Conservation (phyloP, 2,797 vertebrate genomes). For the Sebastes oblongus region DNA sequence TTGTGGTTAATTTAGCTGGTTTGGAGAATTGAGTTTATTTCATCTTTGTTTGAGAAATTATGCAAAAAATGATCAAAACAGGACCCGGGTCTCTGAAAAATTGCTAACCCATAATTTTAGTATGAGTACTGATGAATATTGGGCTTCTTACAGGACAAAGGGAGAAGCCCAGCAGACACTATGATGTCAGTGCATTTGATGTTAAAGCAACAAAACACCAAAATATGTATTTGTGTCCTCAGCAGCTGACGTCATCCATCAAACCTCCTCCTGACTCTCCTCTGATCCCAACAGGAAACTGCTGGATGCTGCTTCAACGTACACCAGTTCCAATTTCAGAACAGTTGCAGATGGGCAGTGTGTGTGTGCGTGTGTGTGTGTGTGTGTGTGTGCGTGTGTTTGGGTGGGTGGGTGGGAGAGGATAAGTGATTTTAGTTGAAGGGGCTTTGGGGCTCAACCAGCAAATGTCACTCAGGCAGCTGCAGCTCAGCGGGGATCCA, state of each 20-base stretch:
- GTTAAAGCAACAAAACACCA: neutral
- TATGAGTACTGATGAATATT: neutral
- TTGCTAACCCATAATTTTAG: neutral
- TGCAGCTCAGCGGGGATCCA: conserved; percentile 73
- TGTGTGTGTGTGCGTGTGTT: neutral
- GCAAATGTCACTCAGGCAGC: conserved; percentile 76
- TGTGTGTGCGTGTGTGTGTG: neutral
- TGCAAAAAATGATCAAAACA: too few species aligned
- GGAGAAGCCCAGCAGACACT: neutral
- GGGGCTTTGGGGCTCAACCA: conserved; percentile 68
- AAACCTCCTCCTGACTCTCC: neutral
- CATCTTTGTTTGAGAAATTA: neutral
- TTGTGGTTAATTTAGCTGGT: neutral
- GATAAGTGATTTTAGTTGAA: conserved; percentile 67
- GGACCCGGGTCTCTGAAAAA: neutral
- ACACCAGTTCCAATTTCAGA: conserved; percentile 36
- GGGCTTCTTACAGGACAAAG: neutral
- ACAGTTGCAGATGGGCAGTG: conserved; percentile 28
- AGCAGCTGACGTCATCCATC: conserved; percentile 62
- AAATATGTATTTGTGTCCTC: neutral
- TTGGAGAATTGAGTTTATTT: neutral
- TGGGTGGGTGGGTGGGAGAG: conserved; percentile 1
- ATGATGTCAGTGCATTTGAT: neutral
- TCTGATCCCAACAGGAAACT: conserved; percentile 50
- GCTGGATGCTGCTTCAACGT: conserved; percentile 20